Evolutionary conservation across 2,888 invertebrate species (phyloP).

Genomic region (Phytoseiulus persimilis): DNA sequence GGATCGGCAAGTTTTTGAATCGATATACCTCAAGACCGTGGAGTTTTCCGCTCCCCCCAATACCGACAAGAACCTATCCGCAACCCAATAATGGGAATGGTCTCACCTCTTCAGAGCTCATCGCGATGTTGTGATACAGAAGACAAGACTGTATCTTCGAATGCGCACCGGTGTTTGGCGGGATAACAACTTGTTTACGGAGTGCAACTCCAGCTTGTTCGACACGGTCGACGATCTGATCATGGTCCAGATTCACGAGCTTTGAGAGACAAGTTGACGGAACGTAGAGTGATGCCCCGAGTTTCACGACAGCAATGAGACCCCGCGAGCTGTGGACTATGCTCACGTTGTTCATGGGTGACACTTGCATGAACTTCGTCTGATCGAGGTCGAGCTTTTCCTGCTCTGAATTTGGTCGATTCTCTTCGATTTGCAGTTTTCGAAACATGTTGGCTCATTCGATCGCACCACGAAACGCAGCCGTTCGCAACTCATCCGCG

Average conservation of each 20-base stretch:
- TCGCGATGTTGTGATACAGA: neutral
- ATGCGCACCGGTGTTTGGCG: neutral
- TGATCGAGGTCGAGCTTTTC: neutral
- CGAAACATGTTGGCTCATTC: neutral
- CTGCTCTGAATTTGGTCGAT: neutral
- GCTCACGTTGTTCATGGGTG: neutral
- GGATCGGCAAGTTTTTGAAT: no score
- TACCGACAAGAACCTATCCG: no score
- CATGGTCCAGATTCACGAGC: neutral
- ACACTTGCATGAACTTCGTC: neutral
- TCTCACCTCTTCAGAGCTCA: neutral
- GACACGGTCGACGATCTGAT: neutral
- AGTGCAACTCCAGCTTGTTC: neutral
- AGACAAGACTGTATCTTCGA: neutral
- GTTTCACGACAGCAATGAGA: neutral
- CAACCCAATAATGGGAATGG: neutral
- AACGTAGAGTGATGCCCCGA: neutral
- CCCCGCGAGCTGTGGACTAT: neutral
- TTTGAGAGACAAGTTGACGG: neutral
- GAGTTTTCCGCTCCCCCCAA: no score
- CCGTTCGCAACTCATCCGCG: no score
- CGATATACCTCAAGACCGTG: no score
- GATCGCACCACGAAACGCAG: no score
- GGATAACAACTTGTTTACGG: neutral
- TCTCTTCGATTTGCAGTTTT: neutral